Conservation (phyloP, 2,113 vertebrate genomes). For the Bagarius yarrelli region DNA sequence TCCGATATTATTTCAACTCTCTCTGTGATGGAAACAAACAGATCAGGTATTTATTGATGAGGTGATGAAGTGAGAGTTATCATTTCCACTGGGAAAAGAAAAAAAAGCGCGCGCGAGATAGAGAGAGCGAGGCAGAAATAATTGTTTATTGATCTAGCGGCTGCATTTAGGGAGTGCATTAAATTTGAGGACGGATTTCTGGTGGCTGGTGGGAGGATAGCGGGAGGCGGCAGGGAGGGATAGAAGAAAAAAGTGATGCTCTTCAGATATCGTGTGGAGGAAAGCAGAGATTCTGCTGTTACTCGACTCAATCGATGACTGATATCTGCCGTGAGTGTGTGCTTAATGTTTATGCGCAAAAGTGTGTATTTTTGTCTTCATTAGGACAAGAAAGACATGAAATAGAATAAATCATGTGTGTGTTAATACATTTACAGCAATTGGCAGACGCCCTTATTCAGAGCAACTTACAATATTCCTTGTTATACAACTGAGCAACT, state of each 20-base stretch:
- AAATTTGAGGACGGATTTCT: conserved; percentile 52
- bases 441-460: too few relatives aligned
- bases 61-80: conserved; percentile 51
- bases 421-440: too few relatives aligned
- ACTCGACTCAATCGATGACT: conserved; percentile 41
- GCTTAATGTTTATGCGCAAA: neutral
- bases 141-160: conserved; percentile 58
- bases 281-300: conserved; percentile 26
- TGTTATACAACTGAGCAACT: too few relatives aligned
- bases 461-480: too few relatives aligned
- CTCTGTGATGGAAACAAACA: conserved; percentile 52
- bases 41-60: conserved; percentile 58
- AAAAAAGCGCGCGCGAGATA: neutral
- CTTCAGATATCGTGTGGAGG: conserved; percentile 42
- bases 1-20: conserved; percentile 41
- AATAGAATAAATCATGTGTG: conserved; percentile 9
- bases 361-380: neutral
- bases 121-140: conserved; percentile 45
- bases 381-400: neutral
- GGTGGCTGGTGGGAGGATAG: conserved; percentile 43
- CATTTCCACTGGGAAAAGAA: conserved; percentile 40
- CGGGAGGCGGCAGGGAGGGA: conserved; percentile 5
- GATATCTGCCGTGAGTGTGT: neutral
- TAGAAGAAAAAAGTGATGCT: conserved; percentile 32
- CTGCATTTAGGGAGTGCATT: conserved; percentile 60